Evolutionary conservation across 2,113 vertebrate species (phyloP).

Genomic region (Butorides virescens): DNA sequence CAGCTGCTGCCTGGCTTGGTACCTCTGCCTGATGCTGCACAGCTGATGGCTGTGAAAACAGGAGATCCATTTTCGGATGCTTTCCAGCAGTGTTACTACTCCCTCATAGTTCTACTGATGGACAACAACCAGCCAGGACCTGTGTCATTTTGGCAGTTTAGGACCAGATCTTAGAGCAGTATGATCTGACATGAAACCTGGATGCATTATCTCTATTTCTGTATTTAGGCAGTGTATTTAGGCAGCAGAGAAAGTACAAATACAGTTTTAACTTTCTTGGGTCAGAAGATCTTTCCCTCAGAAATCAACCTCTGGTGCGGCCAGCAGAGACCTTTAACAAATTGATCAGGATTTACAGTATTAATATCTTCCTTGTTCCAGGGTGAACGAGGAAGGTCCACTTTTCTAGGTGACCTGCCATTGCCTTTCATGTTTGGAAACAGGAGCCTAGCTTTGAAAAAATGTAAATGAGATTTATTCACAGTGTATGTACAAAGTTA

Average conservation of each 20-base stretch:
- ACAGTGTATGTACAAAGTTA: not conserved
- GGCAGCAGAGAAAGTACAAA: not conserved
- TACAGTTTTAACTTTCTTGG: not conserved
- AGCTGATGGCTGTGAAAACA: not conserved
- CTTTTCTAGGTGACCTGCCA: not conserved
- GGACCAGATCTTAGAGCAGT: not conserved
- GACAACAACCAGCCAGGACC: not conserved
- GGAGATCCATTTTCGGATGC: not conserved
- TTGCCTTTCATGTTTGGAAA: not conserved
- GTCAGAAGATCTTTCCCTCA: not conserved
- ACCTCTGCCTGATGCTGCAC: not conserved
- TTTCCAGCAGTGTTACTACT: not conserved
- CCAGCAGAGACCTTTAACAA: not conserved
- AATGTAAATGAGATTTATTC: not conserved
- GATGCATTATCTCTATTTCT: not conserved
- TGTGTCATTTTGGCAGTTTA: not conserved
- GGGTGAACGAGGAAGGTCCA: not conserved
- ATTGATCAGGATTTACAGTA: not conserved
- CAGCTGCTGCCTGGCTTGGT: not conserved
- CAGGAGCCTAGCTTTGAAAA: not conserved
- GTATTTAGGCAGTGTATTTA: not conserved
- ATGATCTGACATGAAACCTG: not conserved
- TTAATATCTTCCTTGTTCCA: not conserved
- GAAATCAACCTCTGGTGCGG: not conserved
- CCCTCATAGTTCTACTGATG: not conserved